Base-by-base conservation (phyloP, 1,140 invertebrate species). In the Calycopis cecrops region DNA sequence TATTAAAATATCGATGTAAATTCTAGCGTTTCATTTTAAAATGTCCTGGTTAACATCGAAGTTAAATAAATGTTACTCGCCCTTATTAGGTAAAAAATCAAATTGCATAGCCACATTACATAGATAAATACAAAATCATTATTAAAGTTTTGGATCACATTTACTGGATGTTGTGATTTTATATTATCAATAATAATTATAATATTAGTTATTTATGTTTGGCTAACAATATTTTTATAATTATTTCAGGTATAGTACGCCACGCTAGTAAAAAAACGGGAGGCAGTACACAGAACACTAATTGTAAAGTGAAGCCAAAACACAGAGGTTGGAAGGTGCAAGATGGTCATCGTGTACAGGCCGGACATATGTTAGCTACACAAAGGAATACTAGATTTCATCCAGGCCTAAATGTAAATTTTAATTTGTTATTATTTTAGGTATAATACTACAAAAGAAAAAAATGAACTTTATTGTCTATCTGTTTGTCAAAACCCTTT, bases 341-440 rank as follows among this genome's bases (percentile, higher is more conserved):
- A 54, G 93, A 95, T 71, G 94, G 94, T 4, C 63, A 88, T 58
- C 66, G 52, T 55, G 94, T 95, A 35, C 75, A 90, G 28, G 63
- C 84, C 12, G 93, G 93, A n/a, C 90, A 90, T 33, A 91, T 94
- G 52, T 71, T 96, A 38, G 93, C 89, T 0, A 91, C 90, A 0
- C 94, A 96, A 78, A 80, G 87, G 52, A 90, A 68, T n/a, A 77
- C 92, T 0, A 88, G 93, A 57, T 95, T 93, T 74, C 94, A 95
- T 87, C 94, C 94, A n/a, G 94, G 94, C 3, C 79, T 95, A 56
- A 92, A 95, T 89, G 94, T 95, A 87, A 89, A 28, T 28, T 28
- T 3, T 28, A 6, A 3, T 3, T 28, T 28, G 21, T 28, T 28
- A 28, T 6, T 28, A 28, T 6, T 28, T 28, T 28, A n/a, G n/a